Evolutionary conservation across 2,888 invertebrate genomes (phyloP).

Genomic region (Amphipyra tragopoginis): DNA sequence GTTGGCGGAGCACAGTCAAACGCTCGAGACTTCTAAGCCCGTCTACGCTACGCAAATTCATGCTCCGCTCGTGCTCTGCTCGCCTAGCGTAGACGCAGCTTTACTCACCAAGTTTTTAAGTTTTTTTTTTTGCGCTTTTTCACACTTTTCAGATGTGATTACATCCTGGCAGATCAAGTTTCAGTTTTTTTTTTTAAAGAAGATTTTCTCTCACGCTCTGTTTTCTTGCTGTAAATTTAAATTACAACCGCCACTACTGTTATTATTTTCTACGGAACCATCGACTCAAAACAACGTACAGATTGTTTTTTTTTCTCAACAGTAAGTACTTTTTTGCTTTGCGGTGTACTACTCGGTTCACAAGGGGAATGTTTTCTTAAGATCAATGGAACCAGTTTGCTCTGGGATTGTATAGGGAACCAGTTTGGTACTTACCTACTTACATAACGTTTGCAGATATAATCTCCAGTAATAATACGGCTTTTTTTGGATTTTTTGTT

Average conservation of each 20-base stretch:
- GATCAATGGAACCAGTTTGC: slow-evolving; percentile 54
- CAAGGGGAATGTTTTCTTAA: slow-evolving; percentile 52
- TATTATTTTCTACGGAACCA: slow-evolving; percentile 51
- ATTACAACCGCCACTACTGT: not conserved
- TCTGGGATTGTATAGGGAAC: slow-evolving; percentile 42
- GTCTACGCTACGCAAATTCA: no score
- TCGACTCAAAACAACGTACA: slow-evolving; percentile 12
- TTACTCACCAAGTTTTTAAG: no score
- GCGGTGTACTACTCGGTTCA: slow-evolving; percentile 43
- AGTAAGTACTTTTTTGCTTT: slow-evolving; percentile 31
- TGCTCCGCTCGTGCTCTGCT: no score
- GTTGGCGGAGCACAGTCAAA: no score
- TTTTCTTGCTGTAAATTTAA: not conserved
- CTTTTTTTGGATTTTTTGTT: slow-evolving; percentile 6
- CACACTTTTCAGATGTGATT: no score
- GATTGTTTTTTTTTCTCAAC: slow-evolving; percentile 33
- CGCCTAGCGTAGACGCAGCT: no score
- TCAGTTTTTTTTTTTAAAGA: no score
- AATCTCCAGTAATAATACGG: slow-evolving; percentile 46
- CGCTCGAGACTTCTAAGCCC: no score
- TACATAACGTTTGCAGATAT: slow-evolving; percentile 54
- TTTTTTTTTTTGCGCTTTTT: no score
- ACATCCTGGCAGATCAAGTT: no score
- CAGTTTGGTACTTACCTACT: slow-evolving; percentile 54
- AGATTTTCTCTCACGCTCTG: no score